phyloP scores from a whole-genome alignment of 64 coral and sea anemone species.

The Exaiptasia diaphana region DNA sequence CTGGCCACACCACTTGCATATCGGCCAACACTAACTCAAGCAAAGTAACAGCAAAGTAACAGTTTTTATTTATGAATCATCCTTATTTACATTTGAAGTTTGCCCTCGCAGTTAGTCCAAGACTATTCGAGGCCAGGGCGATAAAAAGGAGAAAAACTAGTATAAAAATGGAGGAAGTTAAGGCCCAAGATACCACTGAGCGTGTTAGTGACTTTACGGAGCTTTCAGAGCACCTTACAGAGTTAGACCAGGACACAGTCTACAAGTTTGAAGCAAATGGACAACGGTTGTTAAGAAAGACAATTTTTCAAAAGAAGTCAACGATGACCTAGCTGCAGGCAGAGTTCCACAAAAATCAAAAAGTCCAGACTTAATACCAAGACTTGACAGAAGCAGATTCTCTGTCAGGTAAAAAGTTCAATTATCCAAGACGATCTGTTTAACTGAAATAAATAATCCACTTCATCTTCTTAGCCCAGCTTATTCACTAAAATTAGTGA shows the following conservation, averaged over 20 bases:
- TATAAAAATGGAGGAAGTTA: conserved; percentile 17
- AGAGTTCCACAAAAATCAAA: not conserved
- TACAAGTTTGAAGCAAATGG: not conserved
- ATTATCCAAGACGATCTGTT: too few species aligned
- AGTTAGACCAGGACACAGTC: not conserved
- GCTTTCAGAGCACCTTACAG: not conserved
- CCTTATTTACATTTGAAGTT: too few species aligned
- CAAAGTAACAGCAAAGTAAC: too few species aligned
- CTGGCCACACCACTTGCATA: conserved; percentile 11
- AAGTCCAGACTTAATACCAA: not conserved
- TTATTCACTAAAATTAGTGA: too few species aligned
- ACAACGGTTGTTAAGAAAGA: not conserved
- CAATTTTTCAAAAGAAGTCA: not conserved
- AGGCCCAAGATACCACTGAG: not conserved
- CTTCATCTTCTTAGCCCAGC: too few species aligned
- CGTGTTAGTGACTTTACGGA: not conserved
- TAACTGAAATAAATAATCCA: too few species aligned
- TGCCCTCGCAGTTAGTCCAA: too few species aligned
- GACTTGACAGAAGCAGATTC: too few species aligned
- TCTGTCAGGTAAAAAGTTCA: too few species aligned
- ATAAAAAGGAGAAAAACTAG: too few species aligned
- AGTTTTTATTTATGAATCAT: too few species aligned
- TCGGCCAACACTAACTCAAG: not conserved
- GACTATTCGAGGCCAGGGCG: too few species aligned
- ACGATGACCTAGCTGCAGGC: not conserved